Conservation (phyloP, 2,797 vertebrate genomes). For the Nasua narica region DNA sequence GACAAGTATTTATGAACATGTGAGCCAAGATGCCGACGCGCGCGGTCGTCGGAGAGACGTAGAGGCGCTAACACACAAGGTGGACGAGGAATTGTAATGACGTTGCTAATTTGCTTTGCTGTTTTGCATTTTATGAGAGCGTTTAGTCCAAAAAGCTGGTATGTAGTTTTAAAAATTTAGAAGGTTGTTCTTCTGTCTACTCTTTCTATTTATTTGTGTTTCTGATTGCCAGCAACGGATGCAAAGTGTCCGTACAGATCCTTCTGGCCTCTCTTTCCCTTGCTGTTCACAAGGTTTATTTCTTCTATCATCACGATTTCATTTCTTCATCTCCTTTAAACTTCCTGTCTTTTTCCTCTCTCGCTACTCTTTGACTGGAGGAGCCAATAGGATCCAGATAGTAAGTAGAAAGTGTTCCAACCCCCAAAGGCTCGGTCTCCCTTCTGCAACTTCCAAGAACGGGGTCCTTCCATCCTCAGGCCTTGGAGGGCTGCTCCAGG, state of each 20-base stretch:
- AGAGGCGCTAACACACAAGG: neutral
- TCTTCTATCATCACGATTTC: neutral
- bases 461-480: neutral
- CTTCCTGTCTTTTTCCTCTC: neutral
- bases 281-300: neutral
- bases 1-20: slow-evolving; percentile 31
- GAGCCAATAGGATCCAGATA: neutral
- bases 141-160: neutral
- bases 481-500: too few species aligned
- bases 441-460: neutral
- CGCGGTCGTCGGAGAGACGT: neutral
- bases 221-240: neutral
- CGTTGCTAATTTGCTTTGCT: neutral
- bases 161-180: slow-evolving; percentile 16
- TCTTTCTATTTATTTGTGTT: neutral
- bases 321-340: neutral
- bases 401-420: neutral
- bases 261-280: neutral
- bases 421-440: neutral
- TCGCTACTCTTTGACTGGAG: neutral
- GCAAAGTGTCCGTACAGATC: neutral
- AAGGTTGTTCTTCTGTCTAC: neutral
- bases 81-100: neutral
- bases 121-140: slow-evolving; percentile 17
- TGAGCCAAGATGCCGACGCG: neutral